Evolutionary conservation across 2,113 vertebrate species (phyloP), one percentile per base, ranked within the genome.

Genomic region (Pollachius pollachius): DNA sequence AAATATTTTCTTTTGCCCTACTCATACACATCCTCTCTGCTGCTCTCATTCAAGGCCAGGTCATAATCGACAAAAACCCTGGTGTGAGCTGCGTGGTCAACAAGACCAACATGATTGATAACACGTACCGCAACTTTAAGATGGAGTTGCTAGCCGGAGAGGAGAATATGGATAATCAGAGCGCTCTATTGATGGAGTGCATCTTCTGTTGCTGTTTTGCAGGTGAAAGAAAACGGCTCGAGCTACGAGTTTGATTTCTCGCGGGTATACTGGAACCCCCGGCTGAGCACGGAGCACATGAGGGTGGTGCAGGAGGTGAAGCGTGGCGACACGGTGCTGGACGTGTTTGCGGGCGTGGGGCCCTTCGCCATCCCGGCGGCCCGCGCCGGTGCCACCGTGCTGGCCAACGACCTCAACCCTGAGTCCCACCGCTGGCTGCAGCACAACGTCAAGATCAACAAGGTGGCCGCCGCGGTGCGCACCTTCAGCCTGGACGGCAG

Each of bases 321-420:
- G 70, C 84, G 92, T 0, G 94, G 93, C 0, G 96, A 98, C 62
- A 74, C 93, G 0, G 92, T 99, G 0, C 93, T 96, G 3, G 97
- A 99, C 0, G 94, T 98, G 72, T 99, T 97, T 5, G 97, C 97
- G 0, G 97, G 97, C 0, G 89, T 98, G 0, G 97, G 97, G 2
- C 97, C 97, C 1, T 99, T 99, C 17, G 91, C 94, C 19, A 76
- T 99, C 66, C 96, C 96, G 0, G 95, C 92, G 0, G 97, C 96
- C 21, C 95, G 90, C 75, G 91, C 87, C 0, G 93, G 88, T 15
- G 96, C 95, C 73, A 84, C 30, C 0, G 94, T 98, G 0, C 87
- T 95, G 11, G 97, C 97, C 63, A 99, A 99, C 0, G 97, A 99
- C 79, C 95, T 99, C 52, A 99, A 99, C 87, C 97, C 97, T 0